Evolutionary conservation across 2,797 vertebrate genomes (phyloP), one percentile per base, ranked within the genome.

Genomic region (Todus mexicanus): DNA sequence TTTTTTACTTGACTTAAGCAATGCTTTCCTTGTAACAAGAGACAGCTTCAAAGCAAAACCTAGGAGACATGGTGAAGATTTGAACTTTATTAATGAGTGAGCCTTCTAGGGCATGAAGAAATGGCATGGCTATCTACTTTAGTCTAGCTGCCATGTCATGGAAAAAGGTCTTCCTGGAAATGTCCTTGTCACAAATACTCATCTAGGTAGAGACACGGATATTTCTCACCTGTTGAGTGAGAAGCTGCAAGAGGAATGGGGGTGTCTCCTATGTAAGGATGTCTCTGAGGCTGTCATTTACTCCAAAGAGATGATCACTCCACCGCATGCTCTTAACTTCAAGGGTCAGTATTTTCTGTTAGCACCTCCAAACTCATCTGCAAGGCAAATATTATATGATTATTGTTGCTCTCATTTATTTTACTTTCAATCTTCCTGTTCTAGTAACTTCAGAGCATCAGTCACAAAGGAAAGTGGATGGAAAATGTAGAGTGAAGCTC

Each of bases 121-220:
- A 5, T 29, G 20, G 8, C 20, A 11, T 2, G 16, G 23, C 2
- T 38, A 15, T 43, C 59, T 54, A 71, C 48, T 69, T 78, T 71
- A 38, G 7, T n/a, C 18, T 63, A 50, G 21, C 5, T 31, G 11
- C 38, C 17, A 6, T 5, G 27, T n/a, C 63, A 50, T 17, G 23
- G 13, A 57, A 5, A 9, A 88, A 70, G 7, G 5, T 38, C 11
- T 7, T 45, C n/a, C 40, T 40, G 19, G 51, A 88, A 87, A 37
- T 12, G 6, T n/a, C 26, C 16, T 68, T 82, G 29, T 42, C 42
- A 64, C 14, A 61, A 53, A 38, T 26, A 42, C 9, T n/a, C 6
- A 16, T 31, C 25, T 42, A 15, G 3, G 4, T 38, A 26, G 6
- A 6, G 16, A 21, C 12, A 27, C 0, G 2, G 54, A 35, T 3